phyloP scores from a whole-genome alignment of 37 sponge, comb jelly and placozoan genomes.

The Axinella damicornis region DNA sequence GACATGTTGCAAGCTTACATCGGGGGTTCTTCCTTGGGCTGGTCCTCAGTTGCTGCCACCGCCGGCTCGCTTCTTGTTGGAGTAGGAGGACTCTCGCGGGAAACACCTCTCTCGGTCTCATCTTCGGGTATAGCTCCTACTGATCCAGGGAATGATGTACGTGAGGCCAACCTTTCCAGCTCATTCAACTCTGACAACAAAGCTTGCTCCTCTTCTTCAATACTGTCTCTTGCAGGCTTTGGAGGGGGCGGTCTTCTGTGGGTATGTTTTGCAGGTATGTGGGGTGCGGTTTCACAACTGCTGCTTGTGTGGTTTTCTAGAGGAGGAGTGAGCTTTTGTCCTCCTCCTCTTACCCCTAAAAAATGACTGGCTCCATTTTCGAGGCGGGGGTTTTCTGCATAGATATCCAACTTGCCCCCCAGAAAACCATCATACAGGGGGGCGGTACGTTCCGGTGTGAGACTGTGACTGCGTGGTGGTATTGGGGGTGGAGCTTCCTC shows the following conservation, averaged over 20 bases:
- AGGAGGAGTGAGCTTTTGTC: constrained; percentile 36
- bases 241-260: not conserved
- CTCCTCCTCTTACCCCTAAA: constrained; percentile 77
- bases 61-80: no score
- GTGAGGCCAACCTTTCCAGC: constrained; percentile 15
- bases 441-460: not conserved
- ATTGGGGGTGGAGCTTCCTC: constrained; percentile 41
- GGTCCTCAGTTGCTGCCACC: no score
- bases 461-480: constrained; percentile 43
- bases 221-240: not conserved
- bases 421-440: not conserved
- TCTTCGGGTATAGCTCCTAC: not conserved
- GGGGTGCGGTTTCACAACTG: not conserved
- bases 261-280: constrained; percentile 4
- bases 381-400: not conserved
- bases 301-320: not conserved
- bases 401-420: not conserved
- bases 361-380: constrained; percentile 27
- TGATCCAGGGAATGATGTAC: not conserved
- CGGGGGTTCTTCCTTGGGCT: no score
- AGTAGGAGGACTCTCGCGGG: no score
- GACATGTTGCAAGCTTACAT: no score
- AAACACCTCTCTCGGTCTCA: no score
- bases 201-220: constrained; percentile 20
- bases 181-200: constrained; percentile 29